phyloP scores from a whole-genome alignment of 2,113 vertebrate species.

The Catagonus wagneri region DNA sequence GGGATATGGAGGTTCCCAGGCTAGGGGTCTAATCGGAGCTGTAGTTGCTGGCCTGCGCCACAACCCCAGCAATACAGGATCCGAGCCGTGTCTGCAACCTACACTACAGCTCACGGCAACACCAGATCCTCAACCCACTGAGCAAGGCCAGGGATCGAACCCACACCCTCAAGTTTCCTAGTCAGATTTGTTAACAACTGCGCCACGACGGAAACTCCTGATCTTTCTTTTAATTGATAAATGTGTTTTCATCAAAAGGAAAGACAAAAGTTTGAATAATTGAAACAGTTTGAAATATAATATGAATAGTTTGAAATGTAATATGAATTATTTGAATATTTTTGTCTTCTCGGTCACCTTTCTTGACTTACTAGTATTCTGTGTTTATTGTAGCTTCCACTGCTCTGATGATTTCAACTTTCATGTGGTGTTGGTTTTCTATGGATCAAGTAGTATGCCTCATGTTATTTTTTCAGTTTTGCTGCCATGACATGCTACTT shows the following conservation, averaged over 20 bases:
- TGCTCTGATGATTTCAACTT: not conserved
- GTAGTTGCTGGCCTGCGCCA: no score
- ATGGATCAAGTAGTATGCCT: not conserved
- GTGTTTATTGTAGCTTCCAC: not conserved
- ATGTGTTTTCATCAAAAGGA: not conserved
- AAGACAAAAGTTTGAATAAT: not conserved
- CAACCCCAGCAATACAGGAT: no score
- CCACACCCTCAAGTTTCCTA: no score
- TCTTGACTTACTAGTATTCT: not conserved
- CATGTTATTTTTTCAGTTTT: not conserved
- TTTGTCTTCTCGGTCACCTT: not conserved
- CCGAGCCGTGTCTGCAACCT: no score
- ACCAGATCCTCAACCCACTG: no score
- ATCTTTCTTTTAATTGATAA: not conserved
- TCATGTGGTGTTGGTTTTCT: not conserved
- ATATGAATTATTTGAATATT: not conserved
- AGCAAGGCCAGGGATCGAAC: no score
- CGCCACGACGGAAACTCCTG: no score
- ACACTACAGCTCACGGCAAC: no score
- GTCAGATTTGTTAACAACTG: no score
- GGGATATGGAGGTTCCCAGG: no score
- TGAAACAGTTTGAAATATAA: not conserved
- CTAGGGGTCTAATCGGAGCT: no score
- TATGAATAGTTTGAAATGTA: not conserved
- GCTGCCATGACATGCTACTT: not conserved